Conservation (phyloP, 2,113 vertebrate species). For the Menura novaehollandiae region DNA sequence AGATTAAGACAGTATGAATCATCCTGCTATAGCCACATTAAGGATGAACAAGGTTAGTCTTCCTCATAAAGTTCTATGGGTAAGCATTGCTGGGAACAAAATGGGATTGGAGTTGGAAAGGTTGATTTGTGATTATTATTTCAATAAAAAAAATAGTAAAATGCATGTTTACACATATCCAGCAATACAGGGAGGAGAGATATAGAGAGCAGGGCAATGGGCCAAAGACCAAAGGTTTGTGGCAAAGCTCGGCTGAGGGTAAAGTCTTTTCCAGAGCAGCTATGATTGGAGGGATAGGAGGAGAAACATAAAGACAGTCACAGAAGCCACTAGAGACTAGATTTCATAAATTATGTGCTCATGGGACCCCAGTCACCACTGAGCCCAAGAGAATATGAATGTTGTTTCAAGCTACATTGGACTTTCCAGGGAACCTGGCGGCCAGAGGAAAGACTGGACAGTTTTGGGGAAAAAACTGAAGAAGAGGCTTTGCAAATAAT, state of each 20-base stretch:
- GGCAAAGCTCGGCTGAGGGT: background rate
- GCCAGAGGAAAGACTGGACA: background rate
- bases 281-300: background rate
- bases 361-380: background rate
- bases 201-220: background rate
- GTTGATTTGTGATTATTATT: background rate
- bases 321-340: background rate
- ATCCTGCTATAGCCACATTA: background rate
- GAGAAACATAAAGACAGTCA: background rate
- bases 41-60: background rate
- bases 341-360: background rate
- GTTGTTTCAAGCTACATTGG: rapidly evolving
- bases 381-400: background rate
- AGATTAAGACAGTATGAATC: background rate
- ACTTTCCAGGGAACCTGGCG: background rate
- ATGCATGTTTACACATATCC: background rate
- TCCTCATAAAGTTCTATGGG: background rate
- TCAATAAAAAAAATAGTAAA: background rate
- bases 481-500: background rate
- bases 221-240: background rate
- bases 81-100: background rate
- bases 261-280: background rate
- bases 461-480: background rate
- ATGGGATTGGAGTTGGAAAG: background rate
- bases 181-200: background rate